Conservation (phyloP, 2,113 vertebrate genomes). For the Trichechus manatus region DNA sequence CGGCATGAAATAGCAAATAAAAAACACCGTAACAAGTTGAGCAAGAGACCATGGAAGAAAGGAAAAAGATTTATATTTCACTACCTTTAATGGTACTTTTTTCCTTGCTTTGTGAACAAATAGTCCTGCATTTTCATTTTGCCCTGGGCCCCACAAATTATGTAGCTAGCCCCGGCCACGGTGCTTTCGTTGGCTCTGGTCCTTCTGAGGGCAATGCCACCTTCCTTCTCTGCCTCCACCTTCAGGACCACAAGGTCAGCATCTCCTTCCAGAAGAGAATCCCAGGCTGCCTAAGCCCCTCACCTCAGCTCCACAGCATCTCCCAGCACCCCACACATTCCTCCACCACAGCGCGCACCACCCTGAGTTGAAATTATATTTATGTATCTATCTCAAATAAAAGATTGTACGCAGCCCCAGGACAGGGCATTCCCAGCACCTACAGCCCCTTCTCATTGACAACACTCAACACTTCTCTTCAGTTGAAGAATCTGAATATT, state of each 20-base stretch:
- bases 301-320: not conserved
- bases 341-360: not conserved
- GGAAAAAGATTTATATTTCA: not conserved
- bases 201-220: not conserved
- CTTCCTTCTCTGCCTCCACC: not conserved
- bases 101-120: not conserved
- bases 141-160: not conserved
- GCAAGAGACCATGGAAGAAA: not conserved
- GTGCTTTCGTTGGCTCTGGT: too few relatives aligned
- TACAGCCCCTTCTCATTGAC: rapidly evolving
- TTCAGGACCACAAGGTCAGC: not conserved
- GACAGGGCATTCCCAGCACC: not conserved
- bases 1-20: not conserved
- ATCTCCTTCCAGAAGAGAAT: not conserved
- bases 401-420: not conserved
- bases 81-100: not conserved
- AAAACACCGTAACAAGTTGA: not conserved
- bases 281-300: not conserved
- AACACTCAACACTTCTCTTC: not conserved
- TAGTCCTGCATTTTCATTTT: not conserved
- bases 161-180: not conserved
- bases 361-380: not conserved
- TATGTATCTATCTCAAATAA: not conserved
- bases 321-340: too few relatives aligned
- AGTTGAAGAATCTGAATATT: not conserved